Evolutionary conservation across 2,113 vertebrate species (phyloP), one percentile per base, ranked within the genome.

Genomic region (Nymphicus hollandicus): DNA sequence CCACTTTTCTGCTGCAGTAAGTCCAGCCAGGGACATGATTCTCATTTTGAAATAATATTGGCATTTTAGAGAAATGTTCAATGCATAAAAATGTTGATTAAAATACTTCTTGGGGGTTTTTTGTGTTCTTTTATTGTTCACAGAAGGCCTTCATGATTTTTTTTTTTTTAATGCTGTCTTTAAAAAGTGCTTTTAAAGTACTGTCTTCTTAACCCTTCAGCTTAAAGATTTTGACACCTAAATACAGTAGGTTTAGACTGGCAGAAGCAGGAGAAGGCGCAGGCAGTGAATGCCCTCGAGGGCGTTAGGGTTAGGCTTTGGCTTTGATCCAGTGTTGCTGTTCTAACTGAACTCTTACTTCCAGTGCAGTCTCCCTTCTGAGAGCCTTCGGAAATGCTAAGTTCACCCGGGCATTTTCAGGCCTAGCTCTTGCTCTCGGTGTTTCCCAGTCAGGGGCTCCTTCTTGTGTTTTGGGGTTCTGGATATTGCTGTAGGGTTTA

Each of bases 331-430:
- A 4, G 1, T 73, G 52, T 17, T 80, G 1, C 13, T 25, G 13
- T 29, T 61, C 17, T 33, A 71, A 16, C 22, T 41, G 55, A 47
- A 6, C 18, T n/a, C 39, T n/a, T 81, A 2, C 37, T 74, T 74
- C 12, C 52, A 44, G 23, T 37, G 58, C 52, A 20, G 35, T 35
- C 24, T 86, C 16, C 7, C 74, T 73, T 41, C 73, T 58, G 9
- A 18, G 13, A 78, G 65, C 41, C 33, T 69, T 39, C 0, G 10
- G 63, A 80, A 93, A 55, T 19, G 43, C 5, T 0, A 3, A 37
- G 25, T 53, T 63, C n/a, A 5, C 65, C 29, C 0, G 5, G 2
- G 1, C 2, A 0, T 52, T 76, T 85, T 68, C 23, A 52, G 41
- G 17, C 23, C 8, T 10, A 22, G 8, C 50, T 81, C 65, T 49